These are phyloP conservation scores for Tiaroga cobitis DNA, from an alignment of 2,797 vertebrate genomes.

Conservation along the genomic window DNA sequence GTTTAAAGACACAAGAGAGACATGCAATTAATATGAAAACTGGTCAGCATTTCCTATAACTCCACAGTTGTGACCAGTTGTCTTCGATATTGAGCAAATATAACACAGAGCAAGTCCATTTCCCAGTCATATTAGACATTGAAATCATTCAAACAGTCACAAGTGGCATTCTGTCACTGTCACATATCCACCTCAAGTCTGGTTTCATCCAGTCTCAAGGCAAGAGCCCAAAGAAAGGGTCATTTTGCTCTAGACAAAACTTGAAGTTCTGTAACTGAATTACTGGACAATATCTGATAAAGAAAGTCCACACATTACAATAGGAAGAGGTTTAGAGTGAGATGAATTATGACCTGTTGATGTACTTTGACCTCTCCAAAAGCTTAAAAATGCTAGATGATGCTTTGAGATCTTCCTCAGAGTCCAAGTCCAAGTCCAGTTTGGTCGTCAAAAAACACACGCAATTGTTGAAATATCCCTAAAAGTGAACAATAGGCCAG, in stretches of 20 bases:
- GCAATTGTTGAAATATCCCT: constrained; percentile 23
- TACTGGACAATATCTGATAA: neutral
- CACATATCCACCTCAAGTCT: constrained; percentile 23
- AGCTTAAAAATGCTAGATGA: neutral
- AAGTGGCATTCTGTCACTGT: constrained; percentile 34
- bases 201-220: constrained; percentile 54
- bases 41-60: constrained; percentile 3
- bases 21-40: constrained; percentile 20
- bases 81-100: neutral
- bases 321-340: neutral
- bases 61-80: neutral
- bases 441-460: neutral
- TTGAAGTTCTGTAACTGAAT: neutral
- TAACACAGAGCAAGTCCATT: constrained; percentile 9
- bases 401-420: constrained; percentile 12
- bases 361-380: constrained; percentile 14
- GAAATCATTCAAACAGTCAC: neutral
- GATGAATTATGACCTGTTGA: constrained; percentile 10
- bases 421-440: constrained; percentile 25
- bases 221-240: constrained; percentile 58
- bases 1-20: constrained; percentile 54
- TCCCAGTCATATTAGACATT: constrained; percentile 16
- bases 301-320: neutral
- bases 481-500: constrained; percentile 41
- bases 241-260: constrained; percentile 39